Percentiles rank a stretch among this genome's conserved stretches.
Conservation (phyloP, 2,113 vertebrate species). For the Panthera uncia region DNA sequence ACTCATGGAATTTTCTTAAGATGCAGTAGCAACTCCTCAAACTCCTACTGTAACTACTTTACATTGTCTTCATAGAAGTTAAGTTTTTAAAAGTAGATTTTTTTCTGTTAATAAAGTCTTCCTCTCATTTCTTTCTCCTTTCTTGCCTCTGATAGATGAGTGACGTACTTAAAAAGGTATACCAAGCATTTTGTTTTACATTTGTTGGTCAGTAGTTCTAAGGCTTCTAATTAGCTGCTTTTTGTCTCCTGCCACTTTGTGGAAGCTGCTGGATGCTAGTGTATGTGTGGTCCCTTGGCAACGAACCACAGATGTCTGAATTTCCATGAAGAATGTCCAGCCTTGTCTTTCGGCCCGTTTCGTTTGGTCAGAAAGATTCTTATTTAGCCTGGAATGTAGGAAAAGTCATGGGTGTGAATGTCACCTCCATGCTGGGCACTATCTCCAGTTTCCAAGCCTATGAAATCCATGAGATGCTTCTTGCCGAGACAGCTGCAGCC, state of each 20-base stretch:
- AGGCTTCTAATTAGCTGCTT: background rate
- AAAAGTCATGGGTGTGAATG: background rate
- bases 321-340: background rate
- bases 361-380: background rate
- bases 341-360: background rate
- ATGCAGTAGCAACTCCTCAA: background rate
- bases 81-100: background rate
- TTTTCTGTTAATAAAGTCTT: slow-evolving; percentile 15
- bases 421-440: background rate
- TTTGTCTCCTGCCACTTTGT: background rate
- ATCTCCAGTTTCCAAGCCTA: background rate
- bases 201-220: background rate
- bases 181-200: slow-evolving; percentile 56
- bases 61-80: background rate
- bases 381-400: background rate
- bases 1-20: background rate
- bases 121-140: slow-evolving; percentile 66
- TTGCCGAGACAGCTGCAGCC: background rate
- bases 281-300: background rate
- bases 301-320: background rate
- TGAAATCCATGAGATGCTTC: background rate
- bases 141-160: slow-evolving; percentile 88
- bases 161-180: slow-evolving; percentile 87
- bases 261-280: background rate
- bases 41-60: background rate